Evolutionary conservation across 2,797 vertebrate genomes (phyloP).

Genomic region (Liasis olivaceus): DNA sequence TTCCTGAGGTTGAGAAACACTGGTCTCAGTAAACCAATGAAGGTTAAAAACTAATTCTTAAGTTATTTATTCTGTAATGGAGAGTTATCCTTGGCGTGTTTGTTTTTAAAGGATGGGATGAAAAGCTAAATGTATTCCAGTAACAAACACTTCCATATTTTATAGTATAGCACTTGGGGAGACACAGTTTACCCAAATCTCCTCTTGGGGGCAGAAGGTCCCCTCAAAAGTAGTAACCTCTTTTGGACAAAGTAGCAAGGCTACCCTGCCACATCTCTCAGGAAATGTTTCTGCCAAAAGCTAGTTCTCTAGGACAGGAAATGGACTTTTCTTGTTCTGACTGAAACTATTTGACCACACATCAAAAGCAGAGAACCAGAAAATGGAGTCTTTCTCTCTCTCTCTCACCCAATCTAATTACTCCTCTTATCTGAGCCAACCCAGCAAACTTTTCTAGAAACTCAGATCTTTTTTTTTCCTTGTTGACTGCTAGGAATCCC

Average conservation of each 20-base stretch:
- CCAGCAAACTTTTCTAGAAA: background rate
- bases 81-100: background rate
- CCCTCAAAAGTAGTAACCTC: background rate
- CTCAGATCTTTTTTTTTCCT: background rate
- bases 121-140: background rate
- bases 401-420: background rate
- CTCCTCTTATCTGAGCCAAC: background rate
- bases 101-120: background rate
- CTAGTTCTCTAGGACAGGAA: background rate
- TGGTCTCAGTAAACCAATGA: background rate
- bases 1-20: no score
- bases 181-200: background rate
- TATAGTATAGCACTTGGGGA: background rate
- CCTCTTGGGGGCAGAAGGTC: background rate
- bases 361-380: background rate
- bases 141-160: background rate
- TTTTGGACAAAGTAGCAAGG: background rate
- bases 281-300: constrained; percentile 1
- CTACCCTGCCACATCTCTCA: background rate
- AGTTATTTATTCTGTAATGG: background rate
- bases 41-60: background rate
- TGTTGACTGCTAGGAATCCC: constrained; percentile 1
- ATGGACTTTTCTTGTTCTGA: background rate
- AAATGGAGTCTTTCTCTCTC: background rate
- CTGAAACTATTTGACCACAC: background rate